Evolutionary conservation across 2,113 vertebrate genomes (phyloP).

Genomic region (Atlantisia rogersi): DNA sequence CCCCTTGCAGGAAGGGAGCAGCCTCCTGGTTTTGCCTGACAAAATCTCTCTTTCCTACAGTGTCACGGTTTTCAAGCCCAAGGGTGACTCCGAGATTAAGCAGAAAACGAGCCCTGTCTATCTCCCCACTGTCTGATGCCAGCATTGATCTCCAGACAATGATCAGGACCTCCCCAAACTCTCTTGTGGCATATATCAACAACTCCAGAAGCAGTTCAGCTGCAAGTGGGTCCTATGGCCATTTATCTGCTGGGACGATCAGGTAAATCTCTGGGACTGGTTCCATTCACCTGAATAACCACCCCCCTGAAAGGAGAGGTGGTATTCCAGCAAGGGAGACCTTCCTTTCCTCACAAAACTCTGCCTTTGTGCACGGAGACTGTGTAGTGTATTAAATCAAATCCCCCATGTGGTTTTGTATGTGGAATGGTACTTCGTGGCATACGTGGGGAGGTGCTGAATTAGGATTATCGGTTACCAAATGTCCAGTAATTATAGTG

Average conservation of each 20-base stretch:
- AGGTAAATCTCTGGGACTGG: slow-evolving; percentile 76
- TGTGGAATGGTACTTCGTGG: neutral
- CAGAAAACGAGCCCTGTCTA: slow-evolving; percentile 93
- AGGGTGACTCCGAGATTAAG: slow-evolving; percentile 91
- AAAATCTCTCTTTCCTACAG: slow-evolving; percentile 72
- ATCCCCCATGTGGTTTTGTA: neutral
- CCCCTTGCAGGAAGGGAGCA: neutral
- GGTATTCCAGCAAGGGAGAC: neutral
- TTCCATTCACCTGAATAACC: neutral
- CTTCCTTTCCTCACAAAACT: neutral
- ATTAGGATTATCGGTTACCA: neutral
- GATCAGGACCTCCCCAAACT: slow-evolving; percentile 98
- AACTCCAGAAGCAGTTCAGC: slow-evolving; percentile 98
- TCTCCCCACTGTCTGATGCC: slow-evolving; percentile 95
- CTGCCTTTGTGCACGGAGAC: neutral
- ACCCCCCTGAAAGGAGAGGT: fast-evolving
- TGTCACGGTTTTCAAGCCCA: slow-evolving; percentile 93
- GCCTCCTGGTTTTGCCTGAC: neutral
- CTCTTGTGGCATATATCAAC: slow-evolving; percentile 98
- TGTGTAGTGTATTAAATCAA: neutral
- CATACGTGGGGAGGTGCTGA: neutral
- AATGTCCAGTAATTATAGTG: neutral
- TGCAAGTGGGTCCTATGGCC: slow-evolving; percentile 95
- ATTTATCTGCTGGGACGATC: slow-evolving; percentile 93
- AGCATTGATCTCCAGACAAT: slow-evolving; percentile 99